phyloP scores from a whole-genome alignment of 2,113 vertebrate genomes.

The Gadus macrocephalus region DNA sequence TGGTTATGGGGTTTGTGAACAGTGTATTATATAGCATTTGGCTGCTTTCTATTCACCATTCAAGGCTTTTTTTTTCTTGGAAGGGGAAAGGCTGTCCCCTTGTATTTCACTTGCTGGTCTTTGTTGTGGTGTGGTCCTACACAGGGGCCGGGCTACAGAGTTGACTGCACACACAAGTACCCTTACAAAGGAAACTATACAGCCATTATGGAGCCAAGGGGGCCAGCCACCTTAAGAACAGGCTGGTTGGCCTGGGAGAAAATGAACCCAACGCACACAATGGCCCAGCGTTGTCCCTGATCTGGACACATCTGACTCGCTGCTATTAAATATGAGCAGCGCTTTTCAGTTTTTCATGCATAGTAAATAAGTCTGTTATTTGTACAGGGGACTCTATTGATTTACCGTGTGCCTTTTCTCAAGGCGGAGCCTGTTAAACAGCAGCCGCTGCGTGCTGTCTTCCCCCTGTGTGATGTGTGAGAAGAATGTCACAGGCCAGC shows the following conservation, averaged over 20 bases:
- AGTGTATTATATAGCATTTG: slow-evolving; percentile 9
- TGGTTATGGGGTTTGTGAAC: slow-evolving; percentile 12
- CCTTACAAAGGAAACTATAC: slow-evolving; percentile 55
- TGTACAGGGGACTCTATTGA: neutral
- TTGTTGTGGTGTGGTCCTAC: slow-evolving; percentile 49
- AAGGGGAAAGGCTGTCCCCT: slow-evolving; percentile 36
- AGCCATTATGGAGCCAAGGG: slow-evolving; percentile 50
- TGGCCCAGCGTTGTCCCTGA: neutral
- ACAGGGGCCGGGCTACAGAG: slow-evolving; percentile 50
- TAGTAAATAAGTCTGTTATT: neutral
- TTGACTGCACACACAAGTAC: slow-evolving; percentile 53
- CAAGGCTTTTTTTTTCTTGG: slow-evolving; percentile 24
- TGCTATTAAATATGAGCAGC: neutral
- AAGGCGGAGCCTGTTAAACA: slow-evolving; percentile 10
- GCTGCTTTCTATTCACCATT: slow-evolving; percentile 31
- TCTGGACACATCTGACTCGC: neutral
- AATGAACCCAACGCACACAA: neutral
- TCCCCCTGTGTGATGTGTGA: slow-evolving; percentile 33
- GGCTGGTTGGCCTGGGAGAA: neutral
- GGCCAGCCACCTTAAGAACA: slow-evolving; percentile 55
- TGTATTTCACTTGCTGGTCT: slow-evolving; percentile 29
- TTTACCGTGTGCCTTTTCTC: slow-evolving; percentile 7
- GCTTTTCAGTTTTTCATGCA: neutral
- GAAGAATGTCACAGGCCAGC: slow-evolving; percentile 50
- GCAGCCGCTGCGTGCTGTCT: neutral